Percentiles rank a stretch among this genome's conserved stretches.
Evolutionary conservation across 2,888 invertebrate genomes (phyloP).

Genomic region (Arenicola marina): DNA sequence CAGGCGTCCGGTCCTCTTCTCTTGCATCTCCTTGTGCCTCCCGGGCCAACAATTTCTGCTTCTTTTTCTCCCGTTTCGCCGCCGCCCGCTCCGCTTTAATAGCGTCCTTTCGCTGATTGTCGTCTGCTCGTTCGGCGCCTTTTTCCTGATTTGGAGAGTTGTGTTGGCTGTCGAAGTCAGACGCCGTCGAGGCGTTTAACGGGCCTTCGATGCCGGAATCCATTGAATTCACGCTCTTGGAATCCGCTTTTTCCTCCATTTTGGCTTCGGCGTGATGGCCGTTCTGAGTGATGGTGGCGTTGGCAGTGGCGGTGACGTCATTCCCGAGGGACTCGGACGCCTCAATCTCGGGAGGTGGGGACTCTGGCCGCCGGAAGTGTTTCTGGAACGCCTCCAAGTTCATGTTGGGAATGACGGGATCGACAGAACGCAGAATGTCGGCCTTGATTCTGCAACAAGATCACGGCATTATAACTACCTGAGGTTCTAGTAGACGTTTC

Average conservation of each 20-base stretch:
- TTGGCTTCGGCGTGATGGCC: too few relatives aligned
- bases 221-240: slow-evolving; percentile 7
- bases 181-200: too few relatives aligned
- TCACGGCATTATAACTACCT: too few relatives aligned
- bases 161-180: too few relatives aligned
- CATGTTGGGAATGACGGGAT: slow-evolving; percentile 80
- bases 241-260: neutral
- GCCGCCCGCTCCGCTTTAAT: neutral
- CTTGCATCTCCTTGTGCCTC: neutral
- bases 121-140: neutral
- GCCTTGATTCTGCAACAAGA: slow-evolving; percentile 57
- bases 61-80: neutral
- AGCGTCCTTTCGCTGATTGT: neutral
- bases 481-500: too few relatives aligned
- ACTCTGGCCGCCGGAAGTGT: slow-evolving; percentile 11
- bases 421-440: slow-evolving; percentile 68
- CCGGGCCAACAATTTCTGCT: neutral
- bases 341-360: neutral
- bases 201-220: slow-evolving; percentile 11
- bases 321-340: neutral
- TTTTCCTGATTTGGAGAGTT: too few relatives aligned
- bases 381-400: slow-evolving; percentile 70
- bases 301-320: neutral
- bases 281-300: neutral
- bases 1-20: neutral